Conservation (phyloP, 2,113 vertebrate species). For the Rhizomys pruinosus region DNA sequence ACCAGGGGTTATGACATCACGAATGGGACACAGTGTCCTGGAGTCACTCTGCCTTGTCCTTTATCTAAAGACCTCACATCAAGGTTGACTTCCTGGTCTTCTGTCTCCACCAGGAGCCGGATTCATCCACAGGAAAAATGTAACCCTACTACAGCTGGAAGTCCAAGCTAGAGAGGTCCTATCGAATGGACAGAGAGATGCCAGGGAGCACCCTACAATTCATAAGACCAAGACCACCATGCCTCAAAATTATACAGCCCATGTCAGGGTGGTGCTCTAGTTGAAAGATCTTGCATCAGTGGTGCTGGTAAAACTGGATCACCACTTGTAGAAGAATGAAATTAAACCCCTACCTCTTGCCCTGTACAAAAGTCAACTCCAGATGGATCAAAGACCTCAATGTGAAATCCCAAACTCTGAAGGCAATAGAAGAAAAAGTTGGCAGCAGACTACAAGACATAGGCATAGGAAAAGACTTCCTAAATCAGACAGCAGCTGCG, state of each 20-base stretch:
- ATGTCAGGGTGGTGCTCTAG: background rate
- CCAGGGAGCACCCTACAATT: background rate
- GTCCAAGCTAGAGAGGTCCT: fast-evolving
- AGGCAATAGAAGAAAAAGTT: too few relatives aligned
- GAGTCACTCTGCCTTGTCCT: background rate
- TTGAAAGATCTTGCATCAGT: background rate
- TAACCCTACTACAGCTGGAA: background rate
- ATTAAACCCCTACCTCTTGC: too few relatives aligned
- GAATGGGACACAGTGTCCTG: background rate
- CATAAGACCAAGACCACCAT: background rate
- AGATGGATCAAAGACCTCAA: too few relatives aligned
- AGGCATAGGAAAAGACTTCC: too few relatives aligned
- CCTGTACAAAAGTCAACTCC: too few relatives aligned
- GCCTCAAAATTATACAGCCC: background rate
- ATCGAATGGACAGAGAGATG: background rate
- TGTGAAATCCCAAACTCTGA: too few relatives aligned
- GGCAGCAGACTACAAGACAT: too few relatives aligned
- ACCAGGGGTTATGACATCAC: fast-evolving
- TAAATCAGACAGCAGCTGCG: too few relatives aligned
- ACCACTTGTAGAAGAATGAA: too few relatives aligned
- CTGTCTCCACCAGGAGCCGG: background rate
- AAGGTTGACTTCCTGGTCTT: background rate
- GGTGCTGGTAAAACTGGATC: too few relatives aligned
- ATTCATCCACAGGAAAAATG: background rate
- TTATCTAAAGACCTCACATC: background rate